These are phyloP conservation scores for Doryteuthis pealeii DNA, from an alignment of 1,140 invertebrate species.

Conservation along the genomic window DNA sequence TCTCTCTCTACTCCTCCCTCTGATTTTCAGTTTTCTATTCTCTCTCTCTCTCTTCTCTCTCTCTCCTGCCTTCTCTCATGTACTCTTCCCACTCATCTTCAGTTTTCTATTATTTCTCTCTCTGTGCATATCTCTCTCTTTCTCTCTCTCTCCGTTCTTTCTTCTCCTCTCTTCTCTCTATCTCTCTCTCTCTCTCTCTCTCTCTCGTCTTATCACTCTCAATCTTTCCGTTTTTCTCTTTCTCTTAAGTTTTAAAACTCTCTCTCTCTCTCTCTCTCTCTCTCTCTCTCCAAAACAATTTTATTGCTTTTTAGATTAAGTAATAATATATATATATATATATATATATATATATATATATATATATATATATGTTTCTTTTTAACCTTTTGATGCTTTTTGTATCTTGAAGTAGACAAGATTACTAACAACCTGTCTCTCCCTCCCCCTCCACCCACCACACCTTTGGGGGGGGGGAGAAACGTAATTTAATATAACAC, in stretches of 20 bases:
- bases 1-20: not conserved
- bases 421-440: too few species aligned
- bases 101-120: not conserved
- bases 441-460: too few species aligned
- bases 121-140: not conserved
- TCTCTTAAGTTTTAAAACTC: not conserved
- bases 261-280: too few species aligned
- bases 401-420: too few species aligned
- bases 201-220: not conserved
- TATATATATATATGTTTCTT: too few species aligned
- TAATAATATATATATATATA: too few species aligned
- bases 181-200: not conserved
- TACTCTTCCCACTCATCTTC: not conserved
- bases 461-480: too few species aligned
- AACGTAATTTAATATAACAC: too few species aligned
- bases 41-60: not conserved
- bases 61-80: not conserved
- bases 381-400: too few species aligned
- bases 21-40: not conserved
- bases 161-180: not conserved
- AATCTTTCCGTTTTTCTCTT: not conserved
- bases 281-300: too few species aligned
- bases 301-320: too few species aligned
- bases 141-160: not conserved
- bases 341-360: too few species aligned